Percentiles rank a stretch among this genome's conserved stretches.
These are phyloP conservation scores for Melanophora roralis DNA, from an alignment of 2,888 invertebrate species.

Conservation along the genomic window DNA sequence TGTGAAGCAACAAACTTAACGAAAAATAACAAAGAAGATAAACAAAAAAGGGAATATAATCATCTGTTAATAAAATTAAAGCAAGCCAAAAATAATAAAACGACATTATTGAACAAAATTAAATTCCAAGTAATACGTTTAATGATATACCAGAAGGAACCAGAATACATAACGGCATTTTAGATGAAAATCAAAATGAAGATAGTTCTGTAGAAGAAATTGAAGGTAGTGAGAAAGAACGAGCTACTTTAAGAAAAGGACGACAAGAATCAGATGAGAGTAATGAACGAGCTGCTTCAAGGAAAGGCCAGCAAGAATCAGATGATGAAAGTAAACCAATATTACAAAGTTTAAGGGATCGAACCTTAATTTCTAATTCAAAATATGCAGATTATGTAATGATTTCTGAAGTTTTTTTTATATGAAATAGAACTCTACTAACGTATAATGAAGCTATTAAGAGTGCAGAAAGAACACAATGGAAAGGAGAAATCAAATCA, in stretches of 20 bases:
- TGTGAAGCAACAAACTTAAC: not conserved
- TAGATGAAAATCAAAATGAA: too few species aligned
- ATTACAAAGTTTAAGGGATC: not conserved
- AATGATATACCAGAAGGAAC: not conserved
- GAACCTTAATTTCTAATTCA: constrained; percentile 3
- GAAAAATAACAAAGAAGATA: not conserved
- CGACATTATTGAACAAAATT: not conserved
- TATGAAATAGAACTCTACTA: not conserved
- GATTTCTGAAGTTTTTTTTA: not conserved
- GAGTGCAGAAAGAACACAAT: not conserved
- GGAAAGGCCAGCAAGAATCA: not conserved
- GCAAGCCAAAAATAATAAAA: not conserved
- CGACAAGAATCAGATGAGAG: not conserved
- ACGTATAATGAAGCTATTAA: not conserved
- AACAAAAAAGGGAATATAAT: not conserved
- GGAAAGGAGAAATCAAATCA: not conserved
- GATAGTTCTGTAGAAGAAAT: too few species aligned
- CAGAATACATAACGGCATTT: too few species aligned
- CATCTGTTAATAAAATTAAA: not conserved
- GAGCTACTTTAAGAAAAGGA: not conserved
- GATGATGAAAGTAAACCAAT: not conserved
- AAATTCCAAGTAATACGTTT: not conserved
- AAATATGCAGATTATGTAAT: not conserved
- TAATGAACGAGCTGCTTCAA: not conserved
- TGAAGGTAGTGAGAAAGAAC: too few species aligned